Percentiles rank a stretch among this genome's conserved stretches.
Evolutionary conservation across 2,113 vertebrate genomes (phyloP).

Genomic region (Butorides virescens): DNA sequence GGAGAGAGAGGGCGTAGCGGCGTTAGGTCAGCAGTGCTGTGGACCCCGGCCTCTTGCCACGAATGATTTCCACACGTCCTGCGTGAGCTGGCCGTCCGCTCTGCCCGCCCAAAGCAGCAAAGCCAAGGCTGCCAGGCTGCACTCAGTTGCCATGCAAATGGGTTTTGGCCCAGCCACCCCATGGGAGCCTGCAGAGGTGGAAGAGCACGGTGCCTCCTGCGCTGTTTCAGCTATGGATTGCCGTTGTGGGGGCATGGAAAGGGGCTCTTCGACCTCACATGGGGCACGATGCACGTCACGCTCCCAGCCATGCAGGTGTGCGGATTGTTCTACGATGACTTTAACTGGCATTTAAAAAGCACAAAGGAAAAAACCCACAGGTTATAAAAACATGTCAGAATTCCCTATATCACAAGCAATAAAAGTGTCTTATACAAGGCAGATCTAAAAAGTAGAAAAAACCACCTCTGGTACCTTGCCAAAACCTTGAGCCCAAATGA

Average conservation of each 20-base stretch:
- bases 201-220: background rate
- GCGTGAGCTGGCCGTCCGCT: background rate
- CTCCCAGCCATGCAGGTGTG: background rate
- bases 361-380: fast-evolving
- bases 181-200: background rate
- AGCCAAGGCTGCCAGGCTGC: background rate
- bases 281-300: fast-evolving
- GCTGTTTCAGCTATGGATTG: background rate
- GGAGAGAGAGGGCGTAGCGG: background rate
- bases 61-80: background rate
- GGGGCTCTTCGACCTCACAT: background rate
- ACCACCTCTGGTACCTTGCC: background rate
- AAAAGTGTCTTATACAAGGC: background rate
- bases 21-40: background rate
- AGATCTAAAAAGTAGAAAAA: background rate
- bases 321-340: background rate
- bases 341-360: background rate
- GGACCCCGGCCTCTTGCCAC: background rate
- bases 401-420: background rate
- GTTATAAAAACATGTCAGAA: background rate
- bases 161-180: background rate
- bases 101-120: background rate
- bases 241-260: fast-evolving
- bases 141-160: background rate
- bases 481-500: background rate